Evolutionary conservation across 1,140 invertebrate genomes (phyloP).

Genomic region (Camponotus vicinus): DNA sequence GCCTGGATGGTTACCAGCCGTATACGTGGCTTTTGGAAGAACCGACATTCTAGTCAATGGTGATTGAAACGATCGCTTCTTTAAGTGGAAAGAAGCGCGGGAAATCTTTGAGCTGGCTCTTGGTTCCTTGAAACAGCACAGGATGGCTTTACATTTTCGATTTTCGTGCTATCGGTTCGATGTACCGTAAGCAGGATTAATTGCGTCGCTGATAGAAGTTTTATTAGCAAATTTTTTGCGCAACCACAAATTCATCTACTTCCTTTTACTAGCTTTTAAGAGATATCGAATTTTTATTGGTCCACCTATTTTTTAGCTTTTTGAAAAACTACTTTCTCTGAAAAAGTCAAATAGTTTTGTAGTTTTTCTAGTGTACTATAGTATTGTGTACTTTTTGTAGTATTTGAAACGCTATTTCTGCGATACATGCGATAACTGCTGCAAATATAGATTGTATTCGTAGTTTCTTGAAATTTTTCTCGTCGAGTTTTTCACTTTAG

Average conservation of each 20-base stretch:
- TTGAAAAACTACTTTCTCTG: background rate
- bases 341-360: background rate
- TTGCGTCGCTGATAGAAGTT: background rate
- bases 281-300: background rate
- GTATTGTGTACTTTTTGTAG: background rate
- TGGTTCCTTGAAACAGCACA: slow-evolving; percentile 5
- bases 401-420: background rate
- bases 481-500: background rate
- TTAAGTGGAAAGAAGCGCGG: slow-evolving; percentile 50
- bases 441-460: background rate
- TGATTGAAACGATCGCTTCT: slow-evolving; percentile 56
- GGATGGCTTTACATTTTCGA: slow-evolving; percentile 1
- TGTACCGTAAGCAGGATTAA: background rate
- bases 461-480: background rate
- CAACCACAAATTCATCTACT: background rate
- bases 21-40: slow-evolving; percentile 64
- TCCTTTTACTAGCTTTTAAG: background rate
- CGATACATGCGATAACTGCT: background rate
- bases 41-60: slow-evolving; percentile 63
- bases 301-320: background rate
- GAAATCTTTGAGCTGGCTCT: background rate
- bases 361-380: background rate
- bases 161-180: slow-evolving; percentile 3
- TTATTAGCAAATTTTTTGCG: background rate
- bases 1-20: slow-evolving; percentile 48